Percentiles rank a stretch among this genome's conserved stretches.
These are phyloP conservation scores for Frieseomelitta varia DNA, from an alignment of 1,140 invertebrate genomes.

Conservation along the genomic window DNA sequence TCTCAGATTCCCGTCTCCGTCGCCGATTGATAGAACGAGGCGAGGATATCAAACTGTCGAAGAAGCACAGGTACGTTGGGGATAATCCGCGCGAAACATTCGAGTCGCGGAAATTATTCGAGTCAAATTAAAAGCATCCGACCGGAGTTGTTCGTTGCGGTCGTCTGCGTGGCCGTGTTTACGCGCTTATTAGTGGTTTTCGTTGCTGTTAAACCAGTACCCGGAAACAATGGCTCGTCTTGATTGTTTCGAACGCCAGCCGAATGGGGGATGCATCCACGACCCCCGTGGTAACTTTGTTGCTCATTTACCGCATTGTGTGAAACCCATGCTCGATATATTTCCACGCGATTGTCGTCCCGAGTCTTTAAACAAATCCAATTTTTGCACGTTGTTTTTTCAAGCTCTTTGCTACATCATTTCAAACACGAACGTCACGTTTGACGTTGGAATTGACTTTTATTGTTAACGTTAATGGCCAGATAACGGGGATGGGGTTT, in stretches of 20 bases:
- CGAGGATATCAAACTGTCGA: neutral
- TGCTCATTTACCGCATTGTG: slow-evolving; percentile 8
- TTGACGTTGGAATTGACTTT: neutral
- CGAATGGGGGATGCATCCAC: neutral
- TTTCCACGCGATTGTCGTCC: neutral
- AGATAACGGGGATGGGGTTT: no score
- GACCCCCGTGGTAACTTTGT: neutral
- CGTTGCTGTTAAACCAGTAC: neutral
- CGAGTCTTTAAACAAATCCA: neutral
- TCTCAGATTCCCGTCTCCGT: no score
- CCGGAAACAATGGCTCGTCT: slow-evolving; percentile 11
- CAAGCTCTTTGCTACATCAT: neutral
- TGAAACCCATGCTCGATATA: neutral
- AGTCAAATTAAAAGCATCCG: slow-evolving; percentile 42
- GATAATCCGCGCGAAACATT: neutral
- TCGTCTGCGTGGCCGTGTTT: slow-evolving; percentile 16
- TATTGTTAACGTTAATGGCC: neutral
- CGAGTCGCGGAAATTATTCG: slow-evolving; percentile 48
- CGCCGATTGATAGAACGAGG: neutral
- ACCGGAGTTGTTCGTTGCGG: slow-evolving; percentile 1
- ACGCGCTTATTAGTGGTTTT: slow-evolving; percentile 29
- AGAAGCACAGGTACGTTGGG: neutral
- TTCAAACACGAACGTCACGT: neutral
- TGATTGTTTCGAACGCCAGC: neutral
- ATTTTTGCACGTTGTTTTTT: neutral